Percentiles rank a stretch among this genome's conserved stretches.
Evolutionary conservation across 2,797 vertebrate genomes (phyloP).

Genomic region (Aldrovandia affinis): DNA sequence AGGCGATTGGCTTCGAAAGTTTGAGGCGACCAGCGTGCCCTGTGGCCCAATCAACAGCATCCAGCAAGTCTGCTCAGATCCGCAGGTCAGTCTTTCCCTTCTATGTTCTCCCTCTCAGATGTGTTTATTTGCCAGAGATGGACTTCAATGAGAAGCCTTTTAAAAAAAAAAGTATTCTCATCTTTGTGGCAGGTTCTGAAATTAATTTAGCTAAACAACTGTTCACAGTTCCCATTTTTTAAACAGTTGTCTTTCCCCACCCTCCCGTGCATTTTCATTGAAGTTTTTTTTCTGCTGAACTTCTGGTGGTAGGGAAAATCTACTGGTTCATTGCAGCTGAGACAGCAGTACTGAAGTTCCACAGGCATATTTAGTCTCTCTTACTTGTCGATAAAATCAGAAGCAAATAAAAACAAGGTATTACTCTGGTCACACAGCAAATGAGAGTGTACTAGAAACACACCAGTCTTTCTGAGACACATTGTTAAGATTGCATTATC

Average conservation of each 20-base stretch:
- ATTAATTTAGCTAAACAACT: background rate
- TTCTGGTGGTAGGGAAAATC: conserved; percentile 36
- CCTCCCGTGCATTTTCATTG: conserved; percentile 3
- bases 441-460: conserved; percentile 36
- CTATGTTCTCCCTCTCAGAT: background rate
- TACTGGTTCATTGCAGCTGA: conserved; percentile 8
- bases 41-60: conserved; percentile 93
- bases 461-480: conserved; percentile 10
- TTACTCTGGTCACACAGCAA: conserved; percentile 33
- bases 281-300: conserved; percentile 34
- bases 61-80: conserved; percentile 85
- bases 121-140: conserved; percentile 22
- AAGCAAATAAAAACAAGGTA: background rate
- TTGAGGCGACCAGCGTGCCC: conserved; percentile 87
- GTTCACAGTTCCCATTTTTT: background rate
- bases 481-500: conserved; percentile 2
- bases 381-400: conserved; percentile 1
- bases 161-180: conserved; percentile 2
- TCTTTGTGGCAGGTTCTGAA: conserved; percentile 5
- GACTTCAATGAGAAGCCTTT: conserved; percentile 13
- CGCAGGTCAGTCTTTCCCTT: conserved; percentile 79
- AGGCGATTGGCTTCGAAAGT: conserved; percentile 81
- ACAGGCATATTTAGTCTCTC: background rate
- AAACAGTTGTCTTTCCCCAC: conserved; percentile 7
- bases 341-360: background rate